Evolutionary conservation across 2,113 vertebrate genomes (phyloP).

Genomic region (Syngnathus scovelli): DNA sequence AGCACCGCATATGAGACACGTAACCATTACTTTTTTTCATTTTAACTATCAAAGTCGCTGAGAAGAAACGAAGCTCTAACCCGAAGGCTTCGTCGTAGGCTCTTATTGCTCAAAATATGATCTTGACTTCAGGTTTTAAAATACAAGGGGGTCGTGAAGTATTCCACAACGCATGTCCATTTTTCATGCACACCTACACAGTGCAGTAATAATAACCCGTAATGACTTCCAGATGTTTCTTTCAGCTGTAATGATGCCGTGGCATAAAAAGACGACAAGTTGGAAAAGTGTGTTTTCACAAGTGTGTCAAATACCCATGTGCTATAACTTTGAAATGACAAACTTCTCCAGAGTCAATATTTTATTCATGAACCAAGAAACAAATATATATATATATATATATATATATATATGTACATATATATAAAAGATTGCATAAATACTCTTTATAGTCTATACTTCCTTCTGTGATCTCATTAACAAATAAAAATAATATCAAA

Average conservation of each 20-base stretch:
- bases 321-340: conserved; percentile 13
- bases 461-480: conserved; percentile 79
- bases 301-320: neutral
- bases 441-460: conserved; percentile 95
- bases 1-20: conserved; percentile 1
- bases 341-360: conserved; percentile 58
- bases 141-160: neutral
- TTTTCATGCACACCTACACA: conserved; percentile 82
- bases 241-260: conserved; percentile 12
- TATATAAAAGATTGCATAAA: conserved; percentile 92
- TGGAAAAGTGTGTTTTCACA: neutral
- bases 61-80: conserved; percentile 8
- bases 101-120: neutral
- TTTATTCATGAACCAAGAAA: conserved; percentile 76
- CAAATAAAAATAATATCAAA: conserved; percentile 75
- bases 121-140: no score
- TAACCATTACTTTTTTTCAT: conserved; percentile 1
- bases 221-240: conserved; percentile 60
- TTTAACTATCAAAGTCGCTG: conserved; percentile 14
- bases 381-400: conserved; percentile 78
- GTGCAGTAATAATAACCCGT: conserved; percentile 44
- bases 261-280: conserved; percentile 45
- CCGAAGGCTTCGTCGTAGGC: neutral
- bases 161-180: conserved; percentile 67
- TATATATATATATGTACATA: conserved; percentile 70